Base-by-base conservation (phyloP, 2,797 vertebrate genomes). In the Gouania willdenowi region DNA sequence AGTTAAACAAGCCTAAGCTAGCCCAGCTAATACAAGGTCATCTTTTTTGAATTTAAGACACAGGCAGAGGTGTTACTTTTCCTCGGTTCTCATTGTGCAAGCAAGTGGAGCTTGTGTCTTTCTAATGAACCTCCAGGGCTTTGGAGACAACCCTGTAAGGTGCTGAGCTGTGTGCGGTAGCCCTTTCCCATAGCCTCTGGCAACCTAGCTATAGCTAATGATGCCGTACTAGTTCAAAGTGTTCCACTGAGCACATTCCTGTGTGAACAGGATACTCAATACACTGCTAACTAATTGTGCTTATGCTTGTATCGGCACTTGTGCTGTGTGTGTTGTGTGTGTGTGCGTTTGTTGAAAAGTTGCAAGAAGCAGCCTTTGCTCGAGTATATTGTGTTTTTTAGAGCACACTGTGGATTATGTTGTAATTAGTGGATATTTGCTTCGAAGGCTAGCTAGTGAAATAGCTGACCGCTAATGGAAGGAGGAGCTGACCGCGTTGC, bases 111-210 rank as follows among this genome's bases (percentile, higher is more conserved):
- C 80, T 41, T 5, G 61, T 74, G 66, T 84, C 77, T 87, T 66
- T 29, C 61, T 88, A 88, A 89, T 89, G 77, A 88, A 85, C 82
- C 88, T 84, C 85, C 33, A 54, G 86, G 79, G 87, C 62, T 86
- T 85, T 79, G 51, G 34, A 26, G 50, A 54, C 62, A 71, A 76
- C 63, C 40, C 66, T 43, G 61, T 44, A 58, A 79, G 75, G 61
- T 34, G 69, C 62, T 55, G 60, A 75, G 58, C 75, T 73, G 82
- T 67, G 68, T 86, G 77, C 33, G 70, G 77, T 79, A 79, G 77
- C 71, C 79, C 75, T 80, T 77, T 75, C 72, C 67, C 61, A 47
- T 68, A 71, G 66, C 71, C 79, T 60, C 63, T 61, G 78, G 81
- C 76, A 81, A 79, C 66, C 74, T 78, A 79, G 66, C 66, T 36